These are phyloP conservation scores for Pyrocephalus nanus DNA, from an alignment of 2,797 vertebrate species.

Conservation along the genomic window DNA sequence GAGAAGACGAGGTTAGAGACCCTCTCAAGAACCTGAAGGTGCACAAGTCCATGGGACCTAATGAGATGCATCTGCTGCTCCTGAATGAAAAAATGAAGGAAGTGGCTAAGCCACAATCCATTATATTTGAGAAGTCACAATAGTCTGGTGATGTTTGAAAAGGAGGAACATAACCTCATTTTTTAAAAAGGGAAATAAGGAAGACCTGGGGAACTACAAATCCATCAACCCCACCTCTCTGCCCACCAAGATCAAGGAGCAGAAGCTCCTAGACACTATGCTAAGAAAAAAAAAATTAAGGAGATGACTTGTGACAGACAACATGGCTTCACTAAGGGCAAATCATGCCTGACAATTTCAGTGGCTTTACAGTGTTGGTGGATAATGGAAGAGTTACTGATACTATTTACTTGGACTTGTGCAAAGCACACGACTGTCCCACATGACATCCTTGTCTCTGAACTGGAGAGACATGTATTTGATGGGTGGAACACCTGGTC, in stretches of 20 bases:
- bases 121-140: neutral
- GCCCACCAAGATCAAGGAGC: neutral
- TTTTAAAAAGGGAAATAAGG: neutral
- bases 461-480: neutral
- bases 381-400: neutral
- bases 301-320: neutral
- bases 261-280: neutral
- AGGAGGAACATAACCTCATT: neutral
- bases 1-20: neutral
- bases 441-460: neutral
- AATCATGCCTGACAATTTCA: neutral
- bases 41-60: neutral
- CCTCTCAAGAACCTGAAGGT: neutral
- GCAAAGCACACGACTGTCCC: neutral
- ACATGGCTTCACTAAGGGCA: neutral
- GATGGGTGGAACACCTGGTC: neutral
- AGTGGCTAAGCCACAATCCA: neutral
- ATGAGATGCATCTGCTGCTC: rapidly evolving
- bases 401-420: neutral
- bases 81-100: rapidly evolving
- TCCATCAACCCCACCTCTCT: neutral
- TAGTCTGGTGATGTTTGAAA: neutral
- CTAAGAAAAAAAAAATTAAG: neutral
- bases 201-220: neutral
- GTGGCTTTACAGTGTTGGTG: neutral